A percentile compares a stretch with the other conserved stretches of the same genome.
These are phyloP conservation scores for Myxocyprinus asiaticus DNA, from an alignment of 2,113 vertebrate species.

Conservation along the genomic window DNA sequence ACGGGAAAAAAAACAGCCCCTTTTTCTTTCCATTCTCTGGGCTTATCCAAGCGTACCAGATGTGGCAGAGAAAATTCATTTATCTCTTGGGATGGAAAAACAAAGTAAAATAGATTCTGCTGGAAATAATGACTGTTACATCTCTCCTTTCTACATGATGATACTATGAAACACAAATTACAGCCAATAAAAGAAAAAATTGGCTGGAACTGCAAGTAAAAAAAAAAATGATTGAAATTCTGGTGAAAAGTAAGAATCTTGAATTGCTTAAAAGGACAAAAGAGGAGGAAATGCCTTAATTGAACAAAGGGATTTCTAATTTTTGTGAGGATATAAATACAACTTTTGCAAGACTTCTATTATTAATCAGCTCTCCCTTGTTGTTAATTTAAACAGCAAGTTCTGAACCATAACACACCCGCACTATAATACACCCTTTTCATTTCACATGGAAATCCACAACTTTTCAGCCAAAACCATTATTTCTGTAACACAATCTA, in stretches of 20 bases:
- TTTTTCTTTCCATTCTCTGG: slow-evolving; percentile 13
- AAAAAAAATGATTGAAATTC: background rate
- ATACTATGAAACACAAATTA: slow-evolving; percentile 31
- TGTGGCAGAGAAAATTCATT: slow-evolving; percentile 38
- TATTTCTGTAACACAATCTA: background rate
- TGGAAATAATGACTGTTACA: slow-evolving; percentile 29
- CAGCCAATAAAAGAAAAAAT: slow-evolving; percentile 35
- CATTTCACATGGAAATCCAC: background rate
- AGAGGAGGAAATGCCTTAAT: too few species aligned
- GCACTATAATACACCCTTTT: background rate
- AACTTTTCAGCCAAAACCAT: background rate
- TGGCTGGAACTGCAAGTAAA: background rate
- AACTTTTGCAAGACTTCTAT: background rate
- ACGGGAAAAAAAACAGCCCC: background rate
- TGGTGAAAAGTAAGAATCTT: background rate
- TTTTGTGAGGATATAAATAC: too few species aligned
- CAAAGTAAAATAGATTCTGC: slow-evolving; percentile 36
- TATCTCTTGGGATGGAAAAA: slow-evolving; percentile 48
- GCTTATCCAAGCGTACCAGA: slow-evolving; percentile 40
- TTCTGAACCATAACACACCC: too few species aligned
- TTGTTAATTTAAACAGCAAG: background rate
- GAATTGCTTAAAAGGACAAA: background rate
- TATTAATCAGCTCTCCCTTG: background rate
- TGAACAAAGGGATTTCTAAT: too few species aligned
- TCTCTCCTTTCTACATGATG: slow-evolving; percentile 19